Base-by-base conservation (phyloP, 2,113 vertebrate species). In the Atherinomorus stipes region DNA sequence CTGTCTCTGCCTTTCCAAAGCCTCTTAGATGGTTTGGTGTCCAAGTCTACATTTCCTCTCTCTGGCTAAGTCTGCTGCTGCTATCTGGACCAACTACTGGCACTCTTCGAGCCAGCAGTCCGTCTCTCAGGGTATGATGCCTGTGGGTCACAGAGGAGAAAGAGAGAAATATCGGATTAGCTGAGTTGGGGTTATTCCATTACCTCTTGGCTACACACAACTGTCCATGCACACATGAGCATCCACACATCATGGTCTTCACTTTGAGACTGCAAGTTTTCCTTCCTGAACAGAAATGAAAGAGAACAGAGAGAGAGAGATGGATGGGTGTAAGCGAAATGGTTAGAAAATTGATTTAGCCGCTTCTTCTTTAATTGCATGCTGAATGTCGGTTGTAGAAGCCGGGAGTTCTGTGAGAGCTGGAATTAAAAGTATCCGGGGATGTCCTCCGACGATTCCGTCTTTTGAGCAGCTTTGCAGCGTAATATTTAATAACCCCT, bases 401-500 rank as follows among this genome's bases (percentile, higher is more conserved):
- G 71, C 80, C 57, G 62, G 54, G 68, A 85, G 74, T 76, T 78
- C 26, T 76, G 74, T 67, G 67, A 82, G 73, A 40, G n/a, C 65
- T 75, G 79, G 85, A 89, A 83, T 83, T 81, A 89, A 79, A 88
- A 82, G 78, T 78, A 85, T 90, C 74, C 72, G 1, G 49, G 80
- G 71, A 85, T 88, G 76, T 83, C 85, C 81, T 90, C 87, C 81
- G 88, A 92, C 65, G 64, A 86, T 86, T 85, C 78, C 71, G 64
- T 77, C 84, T 86, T 89, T 84, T 88, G 74, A 90, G 85, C 77
- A 81, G 86, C 88, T 93, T 91, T 84, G 88, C 80, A 66, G 85
- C 77, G 79, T 87, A 83, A 91, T 93, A 92, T 91, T 91, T 91
- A 92, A 93, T 93, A 91, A 93, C 89, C 92, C 89, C 74, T 21